Base-by-base conservation (phyloP, 53 echinoderm and acorn worm genomes). In the Echinometra lucunter region DNA sequence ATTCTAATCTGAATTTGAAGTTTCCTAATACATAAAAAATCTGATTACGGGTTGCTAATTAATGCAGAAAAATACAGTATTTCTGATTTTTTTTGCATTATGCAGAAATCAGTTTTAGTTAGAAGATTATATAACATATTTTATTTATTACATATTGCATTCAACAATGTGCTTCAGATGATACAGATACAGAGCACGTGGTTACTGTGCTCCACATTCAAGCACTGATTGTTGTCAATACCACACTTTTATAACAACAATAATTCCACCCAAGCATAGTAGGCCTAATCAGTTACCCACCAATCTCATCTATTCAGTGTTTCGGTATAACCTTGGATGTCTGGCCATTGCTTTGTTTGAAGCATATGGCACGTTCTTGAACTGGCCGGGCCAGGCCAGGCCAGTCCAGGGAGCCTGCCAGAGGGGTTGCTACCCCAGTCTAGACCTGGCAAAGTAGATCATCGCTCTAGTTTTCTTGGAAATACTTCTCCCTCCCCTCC, bases 331-430 rank as follows among this genome's bases (percentile, higher is more conserved):
- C 85, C 85, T 85, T 85, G 49, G 13, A 15, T 85, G 85, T 85
- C 85, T 85, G 85, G 85, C 49, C 27, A 49, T 13, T n/a, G 85
- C 85, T 85, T 85, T 85, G 85, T 85, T 85, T 18, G 78, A 40
- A 49, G 85, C 27, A 85, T 16, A 85, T 45, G 49, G 37, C 45
- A 85, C 53, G 85, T 85, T 85, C 85, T 85, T 85, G 85, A 85
- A 85, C 85, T 85, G 85, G 85, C 85, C 49, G 28, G 85, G 49
- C 45, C 85, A 49, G 19, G 19, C 12, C 53, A 18, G 25, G 49
- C 85, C 5, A 4, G 53, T 49, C n/a, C n/a, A n/a, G n/a, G n/a
- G n/a, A n/a, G n/a, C n/a, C n/a, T n/a, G n/a, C n/a, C n/a, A n/a
- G n/a, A 85, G 28, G 85, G 47, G 40, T 69, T 44, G 44, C n/a